Conservation (phyloP, 1,140 invertebrate species). For the Araneus ventricosus region DNA sequence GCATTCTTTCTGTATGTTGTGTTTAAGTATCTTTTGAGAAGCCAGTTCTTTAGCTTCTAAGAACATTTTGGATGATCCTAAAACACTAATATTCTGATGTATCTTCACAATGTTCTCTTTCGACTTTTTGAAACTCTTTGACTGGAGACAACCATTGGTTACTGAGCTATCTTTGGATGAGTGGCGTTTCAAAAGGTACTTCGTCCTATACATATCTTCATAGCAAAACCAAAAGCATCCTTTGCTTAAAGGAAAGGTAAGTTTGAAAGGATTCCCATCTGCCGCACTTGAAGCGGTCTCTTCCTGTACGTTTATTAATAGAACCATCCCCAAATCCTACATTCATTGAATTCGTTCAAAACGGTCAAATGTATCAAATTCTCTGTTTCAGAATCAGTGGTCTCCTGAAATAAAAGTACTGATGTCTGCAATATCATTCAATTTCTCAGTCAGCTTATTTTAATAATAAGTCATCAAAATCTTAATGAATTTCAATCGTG, state of each 20-base stretch:
- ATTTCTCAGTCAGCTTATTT: too few species aligned
- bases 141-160: background rate
- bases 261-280: background rate
- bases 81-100: background rate
- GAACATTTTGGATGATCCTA: too few species aligned
- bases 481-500: too few species aligned
- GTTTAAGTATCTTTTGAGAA: background rate
- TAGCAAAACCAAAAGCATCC: background rate
- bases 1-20: background rate
- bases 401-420: too few species aligned
- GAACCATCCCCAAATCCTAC: too few species aligned
- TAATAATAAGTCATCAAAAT: too few species aligned
- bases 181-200: background rate
- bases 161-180: background rate
- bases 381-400: too few species aligned
- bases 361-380: too few species aligned
- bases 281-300: too few species aligned
- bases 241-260: background rate
- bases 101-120: background rate
- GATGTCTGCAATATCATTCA: too few species aligned
- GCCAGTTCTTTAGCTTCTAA: background rate
- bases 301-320: too few species aligned
- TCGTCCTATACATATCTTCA: constrained; percentile 29
- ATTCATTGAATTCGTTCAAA: too few species aligned
- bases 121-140: background rate